Conservation (phyloP, 37 sponge, comb jelly and placozoan species). For the Geodia barretti region DNA sequence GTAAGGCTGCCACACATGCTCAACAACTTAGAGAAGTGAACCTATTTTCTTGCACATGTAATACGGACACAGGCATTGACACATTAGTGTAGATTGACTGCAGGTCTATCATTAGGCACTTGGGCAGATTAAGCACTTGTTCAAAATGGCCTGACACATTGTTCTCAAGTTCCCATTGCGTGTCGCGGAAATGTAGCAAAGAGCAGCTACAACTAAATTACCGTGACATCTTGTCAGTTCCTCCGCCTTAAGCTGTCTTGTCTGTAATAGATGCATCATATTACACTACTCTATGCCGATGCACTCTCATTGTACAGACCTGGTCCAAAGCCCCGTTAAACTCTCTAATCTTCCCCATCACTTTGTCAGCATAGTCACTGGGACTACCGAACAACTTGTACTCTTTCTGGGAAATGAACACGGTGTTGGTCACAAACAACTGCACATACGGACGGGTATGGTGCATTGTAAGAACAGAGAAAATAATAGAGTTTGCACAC, state of each 20-base stretch:
- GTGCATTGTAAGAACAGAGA: not conserved
- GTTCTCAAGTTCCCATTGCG: no score
- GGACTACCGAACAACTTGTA: conserved; percentile 61
- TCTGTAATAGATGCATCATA: not conserved
- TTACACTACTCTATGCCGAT: not conserved
- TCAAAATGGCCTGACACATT: no score
- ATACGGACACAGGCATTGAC: no score
- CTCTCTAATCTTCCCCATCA: conserved; percentile 62
- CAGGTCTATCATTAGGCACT: no score
- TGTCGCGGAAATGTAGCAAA: no score
- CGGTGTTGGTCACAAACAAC: no score
- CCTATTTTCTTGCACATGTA: no score
- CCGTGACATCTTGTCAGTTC: conserved; percentile 15
- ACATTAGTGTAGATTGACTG: no score
- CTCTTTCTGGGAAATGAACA: conserved; percentile 6
- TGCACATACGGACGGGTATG: not conserved
- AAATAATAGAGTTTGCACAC: no score
- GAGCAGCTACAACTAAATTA: not conserved
- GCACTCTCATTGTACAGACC: conserved; percentile 7
- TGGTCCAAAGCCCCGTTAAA: conserved; percentile 37
- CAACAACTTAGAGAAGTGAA: no score
- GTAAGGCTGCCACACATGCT: no score
- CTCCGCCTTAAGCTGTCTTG: conserved; percentile 3
- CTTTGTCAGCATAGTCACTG: conserved; percentile 61
- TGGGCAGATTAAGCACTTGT: no score